A percentile compares a stretch with the other conserved stretches of the same genome.
Conservation (phyloP, 2,113 vertebrate species). For the Otus sunia region DNA sequence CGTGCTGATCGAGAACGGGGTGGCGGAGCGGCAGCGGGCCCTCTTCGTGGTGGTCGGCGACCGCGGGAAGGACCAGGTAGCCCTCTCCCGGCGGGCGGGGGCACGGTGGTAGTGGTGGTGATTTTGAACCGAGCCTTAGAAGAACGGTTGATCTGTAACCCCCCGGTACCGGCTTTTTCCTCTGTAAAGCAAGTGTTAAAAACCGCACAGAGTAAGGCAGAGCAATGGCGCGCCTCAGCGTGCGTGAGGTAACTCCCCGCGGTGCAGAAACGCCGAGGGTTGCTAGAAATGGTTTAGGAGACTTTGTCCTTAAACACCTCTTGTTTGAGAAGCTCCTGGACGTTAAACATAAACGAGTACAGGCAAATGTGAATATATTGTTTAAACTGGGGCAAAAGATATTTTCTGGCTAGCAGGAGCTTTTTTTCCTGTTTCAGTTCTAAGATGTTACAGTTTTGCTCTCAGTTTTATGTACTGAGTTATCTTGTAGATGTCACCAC, state of each 20-base stretch:
- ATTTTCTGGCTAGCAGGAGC: background rate
- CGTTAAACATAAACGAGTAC: accelerated
- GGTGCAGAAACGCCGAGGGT: background rate
- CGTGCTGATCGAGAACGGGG: constrained; percentile 96
- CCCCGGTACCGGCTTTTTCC: background rate
- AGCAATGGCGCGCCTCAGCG: background rate
- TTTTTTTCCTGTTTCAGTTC: accelerated
- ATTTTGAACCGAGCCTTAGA: accelerated
- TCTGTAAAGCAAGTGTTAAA: accelerated
- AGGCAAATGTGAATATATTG: accelerated
- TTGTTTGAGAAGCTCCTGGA: accelerated
- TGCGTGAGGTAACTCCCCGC: accelerated
- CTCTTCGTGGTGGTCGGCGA: constrained; percentile 94
- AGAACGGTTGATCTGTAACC: background rate
- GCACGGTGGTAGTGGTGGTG: background rate
- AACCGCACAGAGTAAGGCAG: accelerated
- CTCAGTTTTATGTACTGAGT: accelerated
- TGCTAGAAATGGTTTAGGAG: accelerated
- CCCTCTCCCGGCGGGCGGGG: too few relatives aligned
- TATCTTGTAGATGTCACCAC: too few relatives aligned
- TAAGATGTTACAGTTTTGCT: background rate
- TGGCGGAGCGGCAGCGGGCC: constrained; percentile 83
- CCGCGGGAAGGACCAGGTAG: constrained; percentile 92
- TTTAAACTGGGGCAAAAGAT: accelerated
- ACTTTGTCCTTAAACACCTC: accelerated